Percentiles rank a stretch among this genome's conserved stretches.
phyloP scores from a whole-genome alignment of 37 sponge, comb jelly and placozoan species.

The Halichondria panicea region DNA sequence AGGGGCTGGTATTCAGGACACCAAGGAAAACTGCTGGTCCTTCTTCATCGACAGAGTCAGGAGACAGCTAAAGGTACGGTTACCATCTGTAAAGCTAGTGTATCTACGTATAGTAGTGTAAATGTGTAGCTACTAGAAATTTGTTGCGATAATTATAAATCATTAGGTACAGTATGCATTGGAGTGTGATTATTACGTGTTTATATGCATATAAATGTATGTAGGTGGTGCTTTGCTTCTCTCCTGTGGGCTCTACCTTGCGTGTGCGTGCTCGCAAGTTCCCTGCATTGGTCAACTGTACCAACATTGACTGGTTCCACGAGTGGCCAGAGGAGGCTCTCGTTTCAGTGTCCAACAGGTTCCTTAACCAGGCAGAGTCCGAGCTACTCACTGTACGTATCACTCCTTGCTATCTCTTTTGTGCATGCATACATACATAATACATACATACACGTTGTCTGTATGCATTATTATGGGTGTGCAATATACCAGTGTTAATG shows the following conservation, averaged over 20 bases:
- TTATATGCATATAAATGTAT: neutral
- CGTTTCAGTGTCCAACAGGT: constrained; percentile 85
- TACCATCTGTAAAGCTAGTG: neutral
- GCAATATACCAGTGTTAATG: neutral
- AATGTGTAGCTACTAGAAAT: neutral
- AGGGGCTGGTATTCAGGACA: constrained; percentile 92
- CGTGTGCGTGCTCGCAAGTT: constrained; percentile 94
- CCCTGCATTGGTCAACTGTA: constrained; percentile 98
- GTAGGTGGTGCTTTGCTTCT: constrained; percentile 96
- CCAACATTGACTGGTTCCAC: constrained; percentile 98
- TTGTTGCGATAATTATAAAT: neutral
- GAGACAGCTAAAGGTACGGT: constrained; percentile 85
- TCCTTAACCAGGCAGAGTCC: constrained; percentile 83
- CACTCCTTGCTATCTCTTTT: neutral
- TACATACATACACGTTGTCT: too few species aligned
- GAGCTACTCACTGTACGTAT: constrained; percentile 36
- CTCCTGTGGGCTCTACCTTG: constrained; percentile 95
- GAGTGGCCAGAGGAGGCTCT: constrained; percentile 99
- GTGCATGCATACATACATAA: too few species aligned
- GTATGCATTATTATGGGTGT: neutral
- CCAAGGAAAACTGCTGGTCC: constrained; percentile 94
- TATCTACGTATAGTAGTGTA: neutral
- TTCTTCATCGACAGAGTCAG: constrained; percentile 97
- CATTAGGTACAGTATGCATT: neutral
- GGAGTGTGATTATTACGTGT: neutral